Conservation (phyloP, 2,113 vertebrate species). For the Regulus satrapa region DNA sequence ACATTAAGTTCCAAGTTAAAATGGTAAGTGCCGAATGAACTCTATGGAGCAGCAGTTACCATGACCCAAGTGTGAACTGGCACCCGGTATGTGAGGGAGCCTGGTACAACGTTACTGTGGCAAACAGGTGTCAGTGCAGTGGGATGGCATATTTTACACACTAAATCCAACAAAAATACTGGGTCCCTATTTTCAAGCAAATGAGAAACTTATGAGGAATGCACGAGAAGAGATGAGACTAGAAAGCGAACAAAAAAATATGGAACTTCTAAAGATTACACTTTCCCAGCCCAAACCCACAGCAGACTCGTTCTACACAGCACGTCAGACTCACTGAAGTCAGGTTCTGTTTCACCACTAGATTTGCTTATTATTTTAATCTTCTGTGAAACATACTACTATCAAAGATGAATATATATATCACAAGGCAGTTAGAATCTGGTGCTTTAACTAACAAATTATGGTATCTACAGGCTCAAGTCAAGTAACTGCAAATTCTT, state of each 20-base stretch:
- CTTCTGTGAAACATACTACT: neutral
- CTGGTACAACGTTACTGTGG: neutral
- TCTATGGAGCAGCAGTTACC: neutral
- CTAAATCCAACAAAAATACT: neutral
- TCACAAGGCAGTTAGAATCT: neutral
- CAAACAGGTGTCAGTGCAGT: neutral
- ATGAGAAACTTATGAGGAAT: neutral
- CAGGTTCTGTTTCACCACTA: neutral
- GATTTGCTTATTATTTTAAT: neutral
- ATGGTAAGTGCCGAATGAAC: neutral
- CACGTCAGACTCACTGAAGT: neutral
- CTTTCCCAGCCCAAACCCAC: neutral
- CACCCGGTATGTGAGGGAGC: neutral
- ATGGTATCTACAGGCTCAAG: neutral
- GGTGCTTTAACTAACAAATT: constrained; percentile 3
- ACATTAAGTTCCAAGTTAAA: neutral
- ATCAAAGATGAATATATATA: neutral
- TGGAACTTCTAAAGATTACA: neutral
- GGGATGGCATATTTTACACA: neutral
- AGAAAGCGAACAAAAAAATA: neutral
- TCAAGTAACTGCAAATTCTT: neutral
- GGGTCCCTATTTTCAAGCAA: neutral
- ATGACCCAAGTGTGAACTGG: fast-evolving
- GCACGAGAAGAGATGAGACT: neutral
- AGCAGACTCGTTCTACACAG: neutral